phyloP scores from a whole-genome alignment of 2,797 vertebrate species.

The Leuciscus waleckii region DNA sequence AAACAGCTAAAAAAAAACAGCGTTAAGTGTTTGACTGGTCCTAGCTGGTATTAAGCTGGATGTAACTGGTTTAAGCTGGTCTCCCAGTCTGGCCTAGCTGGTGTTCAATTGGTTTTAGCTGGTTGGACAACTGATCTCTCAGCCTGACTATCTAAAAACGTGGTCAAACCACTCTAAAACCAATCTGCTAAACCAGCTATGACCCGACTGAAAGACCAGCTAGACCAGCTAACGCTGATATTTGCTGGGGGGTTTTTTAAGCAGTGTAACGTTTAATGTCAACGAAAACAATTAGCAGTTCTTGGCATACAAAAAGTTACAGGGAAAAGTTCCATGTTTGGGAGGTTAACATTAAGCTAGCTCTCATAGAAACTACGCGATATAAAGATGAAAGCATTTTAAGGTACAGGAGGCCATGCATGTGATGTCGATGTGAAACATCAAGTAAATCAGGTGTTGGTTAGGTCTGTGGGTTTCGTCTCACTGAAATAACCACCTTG shows the following conservation, averaged over 20 bases:
- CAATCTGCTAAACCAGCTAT: neutral
- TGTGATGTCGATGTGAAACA: neutral
- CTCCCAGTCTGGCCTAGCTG: neutral
- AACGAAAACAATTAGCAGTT: neutral
- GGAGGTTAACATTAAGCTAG: slow-evolving; percentile 1
- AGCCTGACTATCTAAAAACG: neutral
- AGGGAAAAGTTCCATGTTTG: neutral
- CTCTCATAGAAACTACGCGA: neutral
- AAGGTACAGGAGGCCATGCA: neutral
- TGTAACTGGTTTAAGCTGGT: neutral
- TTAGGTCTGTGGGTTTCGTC: neutral
- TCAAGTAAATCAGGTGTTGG: neutral
- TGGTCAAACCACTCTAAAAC: neutral
- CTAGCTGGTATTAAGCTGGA: neutral
- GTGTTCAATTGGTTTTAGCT: neutral
- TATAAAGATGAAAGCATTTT: neutral
- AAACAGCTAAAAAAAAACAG: neutral
- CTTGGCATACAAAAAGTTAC: neutral
- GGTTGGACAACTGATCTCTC: neutral
- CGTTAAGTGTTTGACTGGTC: neutral
- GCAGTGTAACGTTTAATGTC: neutral
- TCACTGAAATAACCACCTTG: neutral
- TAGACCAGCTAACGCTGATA: neutral
- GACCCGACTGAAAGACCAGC: too few species aligned
- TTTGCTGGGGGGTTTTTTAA: neutral